Evolutionary conservation across 2,888 invertebrate genomes (phyloP).

Genomic region (Nemotelus pantherinus): DNA sequence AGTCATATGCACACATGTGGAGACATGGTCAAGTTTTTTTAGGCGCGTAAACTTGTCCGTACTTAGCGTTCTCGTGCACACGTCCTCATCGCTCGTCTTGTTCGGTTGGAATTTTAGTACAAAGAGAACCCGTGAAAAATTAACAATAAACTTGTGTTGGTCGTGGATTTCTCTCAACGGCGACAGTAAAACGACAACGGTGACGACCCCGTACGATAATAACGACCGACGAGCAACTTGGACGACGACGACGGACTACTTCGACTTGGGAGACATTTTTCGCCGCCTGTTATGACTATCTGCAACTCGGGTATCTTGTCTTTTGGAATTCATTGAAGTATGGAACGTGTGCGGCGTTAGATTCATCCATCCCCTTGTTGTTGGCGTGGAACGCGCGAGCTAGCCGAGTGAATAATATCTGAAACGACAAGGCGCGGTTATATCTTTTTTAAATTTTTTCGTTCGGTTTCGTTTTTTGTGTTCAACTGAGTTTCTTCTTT

Average conservation of each 20-base stretch:
- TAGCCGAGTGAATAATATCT: constrained; percentile 27
- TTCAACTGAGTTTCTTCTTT: not conserved
- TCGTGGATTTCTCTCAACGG: no score
- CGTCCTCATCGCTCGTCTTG: no score
- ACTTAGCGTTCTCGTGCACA: no score
- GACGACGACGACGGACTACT: constrained; percentile 2
- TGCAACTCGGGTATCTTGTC: constrained; percentile 24
- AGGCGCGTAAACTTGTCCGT: constrained; percentile 4
- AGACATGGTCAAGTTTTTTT: not conserved
- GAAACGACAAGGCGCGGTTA: constrained; percentile 48
- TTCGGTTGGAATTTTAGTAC: no score
- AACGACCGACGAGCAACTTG: no score
- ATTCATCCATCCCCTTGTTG: constrained; percentile 48
- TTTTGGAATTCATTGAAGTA: constrained; percentile 53
- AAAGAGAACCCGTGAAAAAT: no score
- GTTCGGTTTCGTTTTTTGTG: not conserved
- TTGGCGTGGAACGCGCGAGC: constrained; percentile 34
- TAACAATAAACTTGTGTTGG: no score
- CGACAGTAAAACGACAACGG: no score
- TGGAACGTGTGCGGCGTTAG: constrained; percentile 55
- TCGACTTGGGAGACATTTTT: constrained; percentile 36
- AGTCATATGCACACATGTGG: not conserved
- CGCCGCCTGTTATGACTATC: constrained; percentile 5
- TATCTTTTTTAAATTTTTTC: constrained; percentile 28
- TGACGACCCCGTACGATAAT: no score